Evolutionary conservation across 2,797 vertebrate species (phyloP).

Genomic region (Trachops cirrhosus): DNA sequence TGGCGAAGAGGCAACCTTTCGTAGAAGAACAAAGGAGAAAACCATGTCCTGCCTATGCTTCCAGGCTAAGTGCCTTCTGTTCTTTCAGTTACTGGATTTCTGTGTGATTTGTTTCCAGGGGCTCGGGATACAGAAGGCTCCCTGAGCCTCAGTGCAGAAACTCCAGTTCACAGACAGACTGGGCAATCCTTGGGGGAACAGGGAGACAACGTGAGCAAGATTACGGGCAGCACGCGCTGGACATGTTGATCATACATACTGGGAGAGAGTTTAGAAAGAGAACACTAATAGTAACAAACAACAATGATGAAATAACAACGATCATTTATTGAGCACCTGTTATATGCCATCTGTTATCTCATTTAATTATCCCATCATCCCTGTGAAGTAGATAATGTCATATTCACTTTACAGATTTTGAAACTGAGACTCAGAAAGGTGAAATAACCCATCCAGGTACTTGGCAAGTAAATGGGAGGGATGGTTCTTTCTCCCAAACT

Average conservation of each 20-base stretch:
- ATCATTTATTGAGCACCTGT: not conserved
- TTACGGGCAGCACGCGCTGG: not conserved
- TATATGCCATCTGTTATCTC: not conserved
- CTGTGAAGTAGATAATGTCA: not conserved
- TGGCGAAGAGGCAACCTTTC: not conserved
- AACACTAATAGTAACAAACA: not conserved
- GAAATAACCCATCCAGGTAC: not conserved
- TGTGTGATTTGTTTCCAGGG: not conserved
- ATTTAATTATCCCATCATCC: not conserved
- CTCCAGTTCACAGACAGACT: not conserved
- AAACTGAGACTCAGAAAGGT: not conserved
- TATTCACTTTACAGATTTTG: not conserved
- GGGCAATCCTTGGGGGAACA: not conserved
- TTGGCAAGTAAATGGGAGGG: not conserved
- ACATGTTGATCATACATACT: accelerated
- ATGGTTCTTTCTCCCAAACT: not conserved
- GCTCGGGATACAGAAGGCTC: not conserved
- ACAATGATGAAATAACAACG: not conserved
- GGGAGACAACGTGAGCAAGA: not conserved
- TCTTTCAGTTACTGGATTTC: not conserved
- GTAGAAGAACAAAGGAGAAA: slow-evolving; percentile 21
- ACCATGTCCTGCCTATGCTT: not conserved
- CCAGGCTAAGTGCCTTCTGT: not conserved
- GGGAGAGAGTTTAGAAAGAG: not conserved
- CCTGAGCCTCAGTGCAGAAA: not conserved